phyloP scores from a whole-genome alignment of 1,140 invertebrate genomes.

The Drosophila baimaii region DNA sequence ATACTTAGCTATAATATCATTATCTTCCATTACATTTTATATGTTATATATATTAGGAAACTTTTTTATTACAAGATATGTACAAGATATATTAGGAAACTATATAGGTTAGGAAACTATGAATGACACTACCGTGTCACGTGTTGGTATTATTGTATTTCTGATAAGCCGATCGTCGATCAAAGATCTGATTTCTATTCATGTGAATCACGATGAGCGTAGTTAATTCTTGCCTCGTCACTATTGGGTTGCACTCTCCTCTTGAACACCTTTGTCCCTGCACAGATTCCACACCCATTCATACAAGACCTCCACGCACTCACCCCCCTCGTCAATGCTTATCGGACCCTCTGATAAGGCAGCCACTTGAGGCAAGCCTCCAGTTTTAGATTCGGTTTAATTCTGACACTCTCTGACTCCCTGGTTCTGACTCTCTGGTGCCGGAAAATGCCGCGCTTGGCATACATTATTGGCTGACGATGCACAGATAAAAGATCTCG shows the following conservation, averaged over 20 bases:
- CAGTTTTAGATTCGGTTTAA: constrained; percentile 1
- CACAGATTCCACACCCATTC: constrained; percentile 16
- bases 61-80: no score
- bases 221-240: constrained; percentile 29
- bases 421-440: neutral
- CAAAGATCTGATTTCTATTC: neutral
- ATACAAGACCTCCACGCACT: neutral
- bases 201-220: constrained; percentile 17
- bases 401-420: neutral
- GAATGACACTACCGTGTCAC: neutral
- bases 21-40: neutral
- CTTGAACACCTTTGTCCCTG: constrained; percentile 10
- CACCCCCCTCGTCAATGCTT: neutral
- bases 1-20: no score
- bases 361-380: constrained; percentile 36
- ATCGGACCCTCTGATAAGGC: constrained; percentile 32
- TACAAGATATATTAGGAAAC: no score
- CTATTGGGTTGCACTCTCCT: constrained; percentile 29
- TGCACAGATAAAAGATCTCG: constrained; percentile 40
- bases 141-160: neutral
- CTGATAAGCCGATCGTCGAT: constrained; percentile 25
- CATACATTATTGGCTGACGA: constrained; percentile 30
- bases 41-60: no score
- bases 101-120: no score
- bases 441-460: constrained; percentile 5